These are phyloP conservation scores for Pangasius larnaudii DNA, from an alignment of 2,797 vertebrate species.

Conservation along the genomic window DNA sequence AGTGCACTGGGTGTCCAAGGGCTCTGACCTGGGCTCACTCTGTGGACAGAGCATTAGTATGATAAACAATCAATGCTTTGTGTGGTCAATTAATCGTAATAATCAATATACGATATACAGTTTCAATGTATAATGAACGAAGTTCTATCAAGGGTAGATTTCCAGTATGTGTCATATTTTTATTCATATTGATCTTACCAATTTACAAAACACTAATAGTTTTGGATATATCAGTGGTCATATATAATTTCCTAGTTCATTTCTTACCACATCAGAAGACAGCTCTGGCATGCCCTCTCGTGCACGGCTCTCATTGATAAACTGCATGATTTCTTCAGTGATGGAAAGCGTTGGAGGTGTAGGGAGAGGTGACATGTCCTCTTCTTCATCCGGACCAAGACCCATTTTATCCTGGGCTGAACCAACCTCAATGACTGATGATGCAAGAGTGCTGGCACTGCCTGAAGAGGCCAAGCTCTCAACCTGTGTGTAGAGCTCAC, in stretches of 20 bases:
- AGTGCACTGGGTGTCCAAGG: slow-evolving; percentile 36
- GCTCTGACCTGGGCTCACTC: slow-evolving; percentile 57
- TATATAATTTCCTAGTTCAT: not conserved
- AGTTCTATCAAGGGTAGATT: not conserved
- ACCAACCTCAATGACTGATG: slow-evolving; percentile 77
- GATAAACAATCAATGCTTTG: not conserved
- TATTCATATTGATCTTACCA: not conserved
- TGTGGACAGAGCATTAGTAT: slow-evolving; percentile 27
- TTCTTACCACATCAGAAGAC: slow-evolving; percentile 38
- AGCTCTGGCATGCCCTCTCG: slow-evolving; percentile 63
- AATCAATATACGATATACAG: not conserved
- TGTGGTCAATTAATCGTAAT: not conserved
- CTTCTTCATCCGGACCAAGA: slow-evolving; percentile 68
- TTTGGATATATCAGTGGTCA: not conserved
- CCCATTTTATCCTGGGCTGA: slow-evolving; percentile 46
- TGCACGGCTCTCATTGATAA: slow-evolving; percentile 81
- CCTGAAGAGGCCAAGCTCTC: slow-evolving; percentile 70
- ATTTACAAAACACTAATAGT: not conserved
- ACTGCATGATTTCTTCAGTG: slow-evolving; percentile 88
- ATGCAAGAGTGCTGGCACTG: slow-evolving; percentile 73
- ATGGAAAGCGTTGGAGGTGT: slow-evolving; percentile 81
- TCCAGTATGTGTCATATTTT: not conserved
- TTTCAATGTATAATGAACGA: not conserved
- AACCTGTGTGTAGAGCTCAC: slow-evolving; percentile 69
- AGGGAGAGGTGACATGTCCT: slow-evolving; percentile 64